Conservation (phyloP, 2,888 invertebrate genomes). For the Crepidodera aurea region DNA sequence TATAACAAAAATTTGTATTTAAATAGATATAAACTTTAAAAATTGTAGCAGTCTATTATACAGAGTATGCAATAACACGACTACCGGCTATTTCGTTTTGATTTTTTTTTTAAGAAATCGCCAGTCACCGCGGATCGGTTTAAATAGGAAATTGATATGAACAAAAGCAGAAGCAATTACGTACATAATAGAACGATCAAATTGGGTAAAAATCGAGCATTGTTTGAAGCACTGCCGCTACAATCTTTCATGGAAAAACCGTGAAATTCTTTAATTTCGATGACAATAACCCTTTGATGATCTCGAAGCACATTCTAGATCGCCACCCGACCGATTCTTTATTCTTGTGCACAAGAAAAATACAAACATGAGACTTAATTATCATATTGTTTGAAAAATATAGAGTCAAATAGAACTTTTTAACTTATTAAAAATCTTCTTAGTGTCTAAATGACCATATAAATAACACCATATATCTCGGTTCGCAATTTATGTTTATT, state of each 20-base stretch:
- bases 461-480: no score
- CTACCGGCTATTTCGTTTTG: slow-evolving; percentile 5
- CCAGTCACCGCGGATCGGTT: slow-evolving; percentile 29
- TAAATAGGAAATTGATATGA: slow-evolving; percentile 42
- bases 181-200: slow-evolving; percentile 41
- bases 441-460: no score
- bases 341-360: neutral
- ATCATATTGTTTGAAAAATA: no score
- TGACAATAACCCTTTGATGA: slow-evolving; percentile 38
- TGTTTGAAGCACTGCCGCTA: slow-evolving; percentile 43
- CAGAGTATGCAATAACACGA: neutral
- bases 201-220: slow-evolving; percentile 45
- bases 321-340: slow-evolving; percentile 9
- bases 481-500: no score
- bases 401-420: no score
- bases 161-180: slow-evolving; percentile 44
- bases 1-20: no score
- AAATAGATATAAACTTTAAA: no score
- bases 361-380: no score
- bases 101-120: slow-evolving; percentile 23
- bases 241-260: slow-evolving; percentile 38
- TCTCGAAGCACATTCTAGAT: slow-evolving; percentile 18
- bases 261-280: slow-evolving; percentile 43
- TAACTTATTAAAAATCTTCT: no score
- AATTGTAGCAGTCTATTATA: no score